Evolutionary conservation across 2,888 invertebrate genomes (phyloP).

Genomic region (Lasioglossum figueresi): DNA sequence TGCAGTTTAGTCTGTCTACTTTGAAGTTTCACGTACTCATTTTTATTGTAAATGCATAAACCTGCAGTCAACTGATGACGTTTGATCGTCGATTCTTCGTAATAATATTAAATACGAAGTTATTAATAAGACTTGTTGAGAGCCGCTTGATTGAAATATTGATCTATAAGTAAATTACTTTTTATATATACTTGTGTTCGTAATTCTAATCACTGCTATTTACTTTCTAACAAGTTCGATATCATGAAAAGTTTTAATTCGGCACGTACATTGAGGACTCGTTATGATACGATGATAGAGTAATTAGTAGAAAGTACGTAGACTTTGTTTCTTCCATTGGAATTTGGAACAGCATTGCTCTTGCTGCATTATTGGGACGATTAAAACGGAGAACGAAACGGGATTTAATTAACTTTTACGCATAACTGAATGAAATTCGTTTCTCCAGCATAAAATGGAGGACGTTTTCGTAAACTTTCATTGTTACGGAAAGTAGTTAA

Average conservation of each 20-base stretch:
- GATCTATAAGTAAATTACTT: neutral
- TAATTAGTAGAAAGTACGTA: constrained; percentile 3
- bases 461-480: neutral
- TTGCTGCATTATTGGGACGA: neutral
- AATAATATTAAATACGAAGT: neutral
- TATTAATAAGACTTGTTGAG: neutral
- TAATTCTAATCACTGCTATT: neutral
- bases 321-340: constrained; percentile 7
- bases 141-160: neutral
- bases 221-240: neutral
- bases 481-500: neutral
- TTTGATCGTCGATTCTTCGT: too few relatives aligned
- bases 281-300: neutral
- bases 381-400: neutral
- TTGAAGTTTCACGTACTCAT: too few relatives aligned
- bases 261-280: neutral
- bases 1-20: too few relatives aligned
- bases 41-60: too few relatives aligned
- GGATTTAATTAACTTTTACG: neutral
- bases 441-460: neutral
- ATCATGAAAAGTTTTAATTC: neutral
- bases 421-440: neutral
- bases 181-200: neutral
- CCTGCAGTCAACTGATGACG: too few relatives aligned
- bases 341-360: neutral